phyloP scores from a whole-genome alignment of 2,797 vertebrate species.

The Naso thynnoides region DNA sequence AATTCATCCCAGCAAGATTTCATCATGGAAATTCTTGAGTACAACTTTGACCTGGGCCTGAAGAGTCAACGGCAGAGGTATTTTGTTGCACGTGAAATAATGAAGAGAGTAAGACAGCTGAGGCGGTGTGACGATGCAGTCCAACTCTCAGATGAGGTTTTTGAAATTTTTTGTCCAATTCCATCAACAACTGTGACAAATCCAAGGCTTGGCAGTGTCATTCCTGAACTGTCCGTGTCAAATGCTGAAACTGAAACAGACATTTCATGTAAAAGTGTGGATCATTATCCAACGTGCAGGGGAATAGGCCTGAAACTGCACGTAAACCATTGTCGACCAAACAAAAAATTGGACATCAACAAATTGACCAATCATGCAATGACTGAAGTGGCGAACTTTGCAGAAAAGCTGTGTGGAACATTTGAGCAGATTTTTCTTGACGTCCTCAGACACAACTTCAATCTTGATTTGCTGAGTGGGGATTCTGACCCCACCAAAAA shows the following conservation, averaged over 20 bases:
- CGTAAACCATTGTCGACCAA: background rate
- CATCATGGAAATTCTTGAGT: constrained; percentile 53
- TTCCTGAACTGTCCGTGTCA: background rate
- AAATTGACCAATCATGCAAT: constrained; percentile 46
- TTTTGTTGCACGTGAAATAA: constrained; percentile 24
- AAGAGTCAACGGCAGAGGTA: constrained; percentile 11
- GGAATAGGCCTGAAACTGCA: constrained; percentile 36
- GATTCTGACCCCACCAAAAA: constrained; percentile 17
- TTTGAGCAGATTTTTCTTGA: constrained; percentile 51
- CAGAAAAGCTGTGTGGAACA: constrained; percentile 48
- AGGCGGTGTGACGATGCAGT: constrained; percentile 2
- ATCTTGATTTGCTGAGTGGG: constrained; percentile 8
- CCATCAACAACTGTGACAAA: background rate
- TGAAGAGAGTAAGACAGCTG: constrained; percentile 22
- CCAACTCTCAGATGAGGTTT: constrained; percentile 33
- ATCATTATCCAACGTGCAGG: constrained; percentile 35
- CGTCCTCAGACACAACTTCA: constrained; percentile 44
- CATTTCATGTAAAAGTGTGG: background rate
- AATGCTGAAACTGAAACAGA: background rate
- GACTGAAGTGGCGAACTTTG: constrained; percentile 44
- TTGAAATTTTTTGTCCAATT: constrained; percentile 23
- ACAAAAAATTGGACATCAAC: constrained; percentile 19
- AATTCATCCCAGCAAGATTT: constrained; percentile 48
- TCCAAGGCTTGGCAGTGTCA: background rate
- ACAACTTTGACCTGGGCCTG: constrained; percentile 42